phyloP scores from a whole-genome alignment of 2,888 invertebrate species.

The Matsumyia berberina region DNA sequence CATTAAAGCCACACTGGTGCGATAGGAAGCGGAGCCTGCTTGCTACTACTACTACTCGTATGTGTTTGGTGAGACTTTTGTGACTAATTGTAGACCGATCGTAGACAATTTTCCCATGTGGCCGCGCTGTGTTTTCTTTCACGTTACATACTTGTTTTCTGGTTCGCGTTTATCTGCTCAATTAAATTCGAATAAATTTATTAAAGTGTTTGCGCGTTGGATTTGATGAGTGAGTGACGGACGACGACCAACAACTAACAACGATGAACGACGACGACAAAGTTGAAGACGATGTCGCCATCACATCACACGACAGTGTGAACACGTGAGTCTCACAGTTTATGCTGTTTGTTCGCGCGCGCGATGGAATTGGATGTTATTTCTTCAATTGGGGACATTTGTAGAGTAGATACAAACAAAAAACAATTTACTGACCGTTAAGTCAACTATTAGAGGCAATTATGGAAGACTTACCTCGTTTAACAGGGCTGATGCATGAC shows the following conservation, averaged over 20 bases:
- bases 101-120: constrained; percentile 52
- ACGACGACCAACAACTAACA: too few species aligned
- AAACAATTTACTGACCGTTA: constrained; percentile 2
- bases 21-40: neutral
- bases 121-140: constrained; percentile 4
- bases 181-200: constrained; percentile 57
- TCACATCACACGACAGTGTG: constrained; percentile 25
- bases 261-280: constrained; percentile 4
- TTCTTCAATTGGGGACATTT: constrained; percentile 21
- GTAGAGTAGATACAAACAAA: neutral
- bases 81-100: constrained; percentile 71
- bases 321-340: constrained; percentile 28
- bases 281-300: neutral
- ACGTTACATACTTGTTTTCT: constrained; percentile 13
- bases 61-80: constrained; percentile 20
- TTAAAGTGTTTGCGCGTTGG: constrained; percentile 51
- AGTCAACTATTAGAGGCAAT: neutral
- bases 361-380: constrained; percentile 30
- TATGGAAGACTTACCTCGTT: constrained; percentile 26
- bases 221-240: constrained; percentile 27
- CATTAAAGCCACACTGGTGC: neutral
- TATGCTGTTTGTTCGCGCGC: constrained; percentile 42
- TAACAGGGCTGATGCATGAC: neutral
- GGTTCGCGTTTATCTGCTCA: constrained; percentile 44
- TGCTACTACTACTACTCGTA: too few species aligned